Evolutionary conservation across 2,113 vertebrate genomes (phyloP).

Genomic region (Bothrops jararaca): DNA sequence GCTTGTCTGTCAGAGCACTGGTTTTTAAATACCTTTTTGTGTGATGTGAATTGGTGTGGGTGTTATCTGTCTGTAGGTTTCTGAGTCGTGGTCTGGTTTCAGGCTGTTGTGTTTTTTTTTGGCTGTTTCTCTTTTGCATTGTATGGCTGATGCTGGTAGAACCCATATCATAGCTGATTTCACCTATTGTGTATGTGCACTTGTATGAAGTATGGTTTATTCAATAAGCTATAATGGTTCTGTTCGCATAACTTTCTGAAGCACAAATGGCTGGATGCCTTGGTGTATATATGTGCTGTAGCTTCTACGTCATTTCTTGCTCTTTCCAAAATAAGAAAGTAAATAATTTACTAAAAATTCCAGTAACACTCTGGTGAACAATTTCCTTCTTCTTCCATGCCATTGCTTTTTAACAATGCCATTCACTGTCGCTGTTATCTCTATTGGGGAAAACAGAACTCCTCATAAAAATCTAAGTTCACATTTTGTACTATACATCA

Average conservation of each 20-base stretch:
- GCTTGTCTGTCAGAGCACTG: too few relatives aligned
- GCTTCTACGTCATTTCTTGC: neutral
- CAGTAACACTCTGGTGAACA: neutral
- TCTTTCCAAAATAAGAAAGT: neutral
- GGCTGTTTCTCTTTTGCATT: too few relatives aligned
- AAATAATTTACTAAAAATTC: neutral
- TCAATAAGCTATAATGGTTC: neutral
- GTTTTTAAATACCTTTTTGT: too few relatives aligned
- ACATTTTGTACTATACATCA: neutral
- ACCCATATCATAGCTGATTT: neutral
- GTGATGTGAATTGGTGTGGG: too few relatives aligned
- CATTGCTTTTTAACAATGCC: neutral
- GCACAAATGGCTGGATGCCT: neutral
- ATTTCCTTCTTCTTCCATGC: neutral
- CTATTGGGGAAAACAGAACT: neutral
- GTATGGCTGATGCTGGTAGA: neutral
- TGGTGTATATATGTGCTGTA: neutral
- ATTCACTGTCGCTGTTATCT: neutral
- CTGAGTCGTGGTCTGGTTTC: too few relatives aligned
- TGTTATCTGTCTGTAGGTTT: too few relatives aligned
- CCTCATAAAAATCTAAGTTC: neutral
- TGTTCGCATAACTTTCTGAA: neutral
- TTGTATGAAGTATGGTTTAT: neutral
- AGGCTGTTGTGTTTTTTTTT: too few relatives aligned
- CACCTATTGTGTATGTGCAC: neutral